Percentiles rank a stretch among this genome's conserved stretches.
Evolutionary conservation across 2,113 vertebrate species (phyloP).

Genomic region (Barbus barbus): DNA sequence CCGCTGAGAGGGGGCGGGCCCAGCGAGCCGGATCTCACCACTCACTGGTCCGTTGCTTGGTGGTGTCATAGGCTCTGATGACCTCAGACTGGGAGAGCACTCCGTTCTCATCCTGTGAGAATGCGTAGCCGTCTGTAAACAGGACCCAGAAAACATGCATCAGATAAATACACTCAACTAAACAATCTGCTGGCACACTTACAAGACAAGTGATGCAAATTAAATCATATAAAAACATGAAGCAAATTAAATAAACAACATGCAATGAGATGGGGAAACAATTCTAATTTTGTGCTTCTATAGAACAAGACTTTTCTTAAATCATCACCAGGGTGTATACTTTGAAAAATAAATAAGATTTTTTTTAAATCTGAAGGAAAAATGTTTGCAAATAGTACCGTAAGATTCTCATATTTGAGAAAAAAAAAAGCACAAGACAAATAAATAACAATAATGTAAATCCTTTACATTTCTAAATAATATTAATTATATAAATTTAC

Average conservation of each 20-base stretch:
- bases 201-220: background rate
- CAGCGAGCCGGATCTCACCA: slow-evolving; percentile 79
- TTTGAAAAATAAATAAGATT: background rate
- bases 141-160: background rate
- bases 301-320: background rate
- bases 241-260: background rate
- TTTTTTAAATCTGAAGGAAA: background rate
- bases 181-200: background rate
- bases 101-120: slow-evolving; percentile 98
- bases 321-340: background rate
- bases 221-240: background rate
- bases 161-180: background rate
- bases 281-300: background rate
- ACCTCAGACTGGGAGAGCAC: slow-evolving; percentile 98
- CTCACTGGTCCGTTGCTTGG: slow-evolving; percentile 90
- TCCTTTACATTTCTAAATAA: background rate
- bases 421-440: too few species aligned
- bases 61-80: slow-evolving; percentile 96
- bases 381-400: background rate
- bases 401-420: background rate
- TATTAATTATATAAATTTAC: background rate
- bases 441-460: background rate
- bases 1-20: slow-evolving; percentile 44
- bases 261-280: background rate
- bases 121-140: slow-evolving; percentile 91